phyloP scores from a whole-genome alignment of 2,113 vertebrate genomes.

The Carassius auratus region DNA sequence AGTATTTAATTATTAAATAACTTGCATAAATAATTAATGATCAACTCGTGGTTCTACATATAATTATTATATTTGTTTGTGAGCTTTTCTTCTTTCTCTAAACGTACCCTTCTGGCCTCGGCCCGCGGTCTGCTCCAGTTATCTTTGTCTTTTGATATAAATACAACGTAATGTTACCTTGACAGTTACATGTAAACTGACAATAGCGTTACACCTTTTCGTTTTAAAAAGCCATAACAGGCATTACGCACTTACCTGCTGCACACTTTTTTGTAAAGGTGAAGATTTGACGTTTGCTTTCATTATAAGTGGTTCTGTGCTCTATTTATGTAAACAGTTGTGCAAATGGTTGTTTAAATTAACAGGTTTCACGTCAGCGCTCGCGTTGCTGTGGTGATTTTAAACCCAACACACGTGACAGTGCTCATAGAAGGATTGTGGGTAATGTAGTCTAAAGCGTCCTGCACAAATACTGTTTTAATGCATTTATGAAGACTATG shows the following conservation, averaged over 20 bases:
- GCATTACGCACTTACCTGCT: constrained; percentile 1
- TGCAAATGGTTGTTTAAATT: not conserved
- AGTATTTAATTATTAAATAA: not conserved
- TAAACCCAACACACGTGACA: constrained; percentile 23
- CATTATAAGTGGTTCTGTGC: not conserved
- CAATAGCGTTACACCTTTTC: not conserved
- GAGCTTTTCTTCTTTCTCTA: not conserved
- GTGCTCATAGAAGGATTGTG: not conserved
- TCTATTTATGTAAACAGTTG: not conserved
- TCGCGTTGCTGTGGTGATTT: constrained; percentile 27
- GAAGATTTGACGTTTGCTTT: not conserved
- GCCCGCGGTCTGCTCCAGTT: constrained; percentile 15
- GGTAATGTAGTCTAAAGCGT: constrained; percentile 41
- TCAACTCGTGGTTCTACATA: not conserved
- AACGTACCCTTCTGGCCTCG: constrained; percentile 47
- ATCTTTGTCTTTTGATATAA: not conserved
- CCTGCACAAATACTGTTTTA: not conserved
- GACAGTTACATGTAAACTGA: not conserved
- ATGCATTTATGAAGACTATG: no score
- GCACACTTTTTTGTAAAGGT: not conserved
- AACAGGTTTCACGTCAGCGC: not conserved
- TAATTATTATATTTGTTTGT: not conserved
- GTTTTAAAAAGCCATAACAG: not conserved
- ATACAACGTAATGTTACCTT: not conserved
- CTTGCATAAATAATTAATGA: not conserved